Percentiles rank a stretch among this genome's conserved stretches.
Conservation (phyloP, 64 coral and sea anemone species). For the Acropora yongei region DNA sequence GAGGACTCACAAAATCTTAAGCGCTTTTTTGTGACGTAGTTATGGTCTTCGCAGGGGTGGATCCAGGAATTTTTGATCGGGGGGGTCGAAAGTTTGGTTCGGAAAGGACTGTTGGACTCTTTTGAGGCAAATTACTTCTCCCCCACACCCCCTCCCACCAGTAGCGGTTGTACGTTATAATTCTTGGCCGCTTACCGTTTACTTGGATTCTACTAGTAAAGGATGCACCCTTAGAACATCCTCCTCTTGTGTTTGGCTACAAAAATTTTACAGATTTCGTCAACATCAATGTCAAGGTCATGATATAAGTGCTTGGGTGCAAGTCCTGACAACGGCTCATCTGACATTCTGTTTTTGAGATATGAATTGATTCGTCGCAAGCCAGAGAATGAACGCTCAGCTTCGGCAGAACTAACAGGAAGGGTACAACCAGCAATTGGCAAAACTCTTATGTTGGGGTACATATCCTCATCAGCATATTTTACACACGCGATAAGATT, state of each 20-base stretch:
- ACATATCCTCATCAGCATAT: constrained; percentile 77
- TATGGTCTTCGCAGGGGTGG: too few species aligned
- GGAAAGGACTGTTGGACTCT: not conserved
- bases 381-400: constrained; percentile 48
- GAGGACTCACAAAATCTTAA: too few species aligned
- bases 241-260: constrained; percentile 38
- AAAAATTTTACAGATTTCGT: constrained; percentile 28
- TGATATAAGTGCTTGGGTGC: constrained; percentile 10
- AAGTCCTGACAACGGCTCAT: not conserved
- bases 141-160: too few species aligned
- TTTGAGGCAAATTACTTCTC: too few species aligned
- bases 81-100: not conserved
- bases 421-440: constrained; percentile 60
- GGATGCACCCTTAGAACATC: constrained; percentile 23
- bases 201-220: not conserved
- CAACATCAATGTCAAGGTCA: constrained; percentile 12
- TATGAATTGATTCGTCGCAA: constrained; percentile 52
- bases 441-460: constrained; percentile 64
- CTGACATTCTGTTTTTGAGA: not conserved
- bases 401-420: constrained; percentile 43
- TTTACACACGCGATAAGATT: constrained; percentile 70
- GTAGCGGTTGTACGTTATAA: too few species aligned
- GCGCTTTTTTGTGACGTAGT: too few species aligned
- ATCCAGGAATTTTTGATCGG: too few species aligned
- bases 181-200: not conserved